These are phyloP conservation scores for Cephus pygmeus DNA, from an alignment of 2,888 invertebrate genomes.

Conservation along the genomic window DNA sequence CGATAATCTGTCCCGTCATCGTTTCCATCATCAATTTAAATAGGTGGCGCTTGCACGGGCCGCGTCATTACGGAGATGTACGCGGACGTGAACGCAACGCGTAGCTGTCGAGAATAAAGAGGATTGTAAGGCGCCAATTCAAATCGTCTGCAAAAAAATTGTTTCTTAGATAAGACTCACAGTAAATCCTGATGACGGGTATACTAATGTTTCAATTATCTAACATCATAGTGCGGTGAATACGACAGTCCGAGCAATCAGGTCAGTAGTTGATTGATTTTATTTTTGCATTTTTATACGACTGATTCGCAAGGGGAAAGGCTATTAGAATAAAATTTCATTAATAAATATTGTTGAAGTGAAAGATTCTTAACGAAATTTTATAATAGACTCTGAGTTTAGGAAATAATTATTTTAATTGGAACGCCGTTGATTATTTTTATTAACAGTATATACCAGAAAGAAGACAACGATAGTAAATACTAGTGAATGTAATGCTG, in stretches of 20 bases:
- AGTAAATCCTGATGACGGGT: not conserved
- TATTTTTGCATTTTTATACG: not conserved
- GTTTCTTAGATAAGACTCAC: not conserved
- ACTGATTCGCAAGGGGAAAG: not conserved
- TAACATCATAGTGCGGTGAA: not conserved
- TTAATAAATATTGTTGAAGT: not conserved
- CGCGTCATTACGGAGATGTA: not conserved
- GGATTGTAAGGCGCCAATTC: not conserved
- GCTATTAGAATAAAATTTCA: not conserved
- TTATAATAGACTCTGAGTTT: not conserved
- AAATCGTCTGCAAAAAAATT: not conserved
- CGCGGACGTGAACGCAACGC: not conserved
- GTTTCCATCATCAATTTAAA: not conserved
- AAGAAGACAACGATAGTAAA: not conserved
- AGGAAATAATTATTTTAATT: not conserved
- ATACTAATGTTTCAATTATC: not conserved
- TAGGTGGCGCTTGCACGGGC: not conserved
- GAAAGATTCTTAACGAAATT: not conserved
- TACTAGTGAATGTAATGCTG: not conserved
- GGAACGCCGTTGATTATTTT: not conserved
- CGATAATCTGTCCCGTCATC: not conserved
- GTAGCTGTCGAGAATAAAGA: not conserved
- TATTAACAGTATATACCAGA: not conserved
- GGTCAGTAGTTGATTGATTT: not conserved
- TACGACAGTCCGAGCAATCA: not conserved